Percentiles rank a stretch among this genome's conserved stretches.
Evolutionary conservation across 2,113 vertebrate genomes (phyloP).

Genomic region (Colistium nudipinnis): DNA sequence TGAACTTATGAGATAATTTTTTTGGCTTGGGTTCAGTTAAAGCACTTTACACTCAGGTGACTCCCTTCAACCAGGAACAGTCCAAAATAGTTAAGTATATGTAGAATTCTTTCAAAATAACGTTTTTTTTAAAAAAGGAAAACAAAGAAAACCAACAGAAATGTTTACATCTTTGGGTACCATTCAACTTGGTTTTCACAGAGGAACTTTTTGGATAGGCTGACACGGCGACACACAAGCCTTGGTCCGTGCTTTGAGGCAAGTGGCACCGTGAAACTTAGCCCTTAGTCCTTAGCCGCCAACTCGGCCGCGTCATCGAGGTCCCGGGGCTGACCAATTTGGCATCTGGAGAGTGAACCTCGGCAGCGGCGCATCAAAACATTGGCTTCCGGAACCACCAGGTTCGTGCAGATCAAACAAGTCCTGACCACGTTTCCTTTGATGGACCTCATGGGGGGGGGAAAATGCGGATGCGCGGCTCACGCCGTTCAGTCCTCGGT

Average conservation of each 20-base stretch:
- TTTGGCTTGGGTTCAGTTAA: slow-evolving; percentile 72
- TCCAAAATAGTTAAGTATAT: slow-evolving; percentile 42
- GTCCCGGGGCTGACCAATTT: slow-evolving; percentile 56
- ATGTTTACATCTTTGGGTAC: slow-evolving; percentile 81
- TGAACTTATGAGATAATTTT: slow-evolving; percentile 29
- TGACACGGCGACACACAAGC: slow-evolving; percentile 50
- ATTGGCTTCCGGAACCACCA: slow-evolving; percentile 22
- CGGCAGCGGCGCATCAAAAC: slow-evolving; percentile 34
- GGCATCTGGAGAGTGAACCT: slow-evolving; percentile 66
- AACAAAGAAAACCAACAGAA: slow-evolving; percentile 73
- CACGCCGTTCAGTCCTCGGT: slow-evolving; percentile 29
- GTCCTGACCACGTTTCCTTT: background rate
- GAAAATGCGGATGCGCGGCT: slow-evolving; percentile 14
- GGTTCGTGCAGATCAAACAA: slow-evolving; percentile 21
- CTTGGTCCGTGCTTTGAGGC: slow-evolving; percentile 45
- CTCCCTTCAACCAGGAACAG: slow-evolving; percentile 63
- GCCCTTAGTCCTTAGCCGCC: slow-evolving; percentile 39
- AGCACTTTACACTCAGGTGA: slow-evolving; percentile 66
- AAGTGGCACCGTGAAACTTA: slow-evolving; percentile 23
- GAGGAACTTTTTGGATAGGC: slow-evolving; percentile 68
- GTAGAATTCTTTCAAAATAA: slow-evolving; percentile 47
- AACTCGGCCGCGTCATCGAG: slow-evolving; percentile 38
- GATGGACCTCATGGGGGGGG: slow-evolving; percentile 12
- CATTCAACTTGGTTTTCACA: slow-evolving; percentile 79
- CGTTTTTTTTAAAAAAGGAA: slow-evolving; percentile 41